Base-by-base conservation (phyloP, 2,797 vertebrate species). In the Acrossocheilus fasciatus region DNA sequence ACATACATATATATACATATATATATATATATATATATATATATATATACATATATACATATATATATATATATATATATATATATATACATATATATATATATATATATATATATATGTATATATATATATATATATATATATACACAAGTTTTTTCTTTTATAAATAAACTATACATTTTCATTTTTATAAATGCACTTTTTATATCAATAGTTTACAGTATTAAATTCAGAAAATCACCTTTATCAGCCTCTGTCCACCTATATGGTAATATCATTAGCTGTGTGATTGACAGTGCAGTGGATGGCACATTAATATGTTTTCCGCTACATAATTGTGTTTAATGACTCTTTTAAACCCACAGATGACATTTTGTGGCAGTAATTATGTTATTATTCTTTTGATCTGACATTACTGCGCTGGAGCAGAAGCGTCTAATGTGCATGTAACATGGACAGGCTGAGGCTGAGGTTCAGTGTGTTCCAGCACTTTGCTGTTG, bases 401-500 rank as follows among this genome's bases (percentile, higher is more conserved):
- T 23, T 52, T 36, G 62, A 47, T 41, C 34, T 64, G 41, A 50
- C 41, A 18, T 39, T n/a, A 30, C 43, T 64, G 36, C 2, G 36
- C 4, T 36, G 34, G 8, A 30, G 45, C n/a, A 47, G 72, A 17
- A 26, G 70, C 47, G 2, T 57, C 69, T 34, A 17, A 30, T 41
- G 9, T 64, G 39, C 43, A 23, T 80, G 59, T 66, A 30, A 80
- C 15, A n/a, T 74, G 54, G 39, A 26, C 26, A 23, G n/a, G 26
- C 6, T 47, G 39, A 20, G n/a, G n/a, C 9, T 47, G 41, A 75
- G 73, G 84, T 73, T 80, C 66, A 17, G 30, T 34, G 43, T 73
- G 69, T 86, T 74, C 69, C 69, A 59, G 83, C 75, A 54, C 64
- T 57, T 70, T 66, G 83, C 57, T 52, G 83, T 87, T 83, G 86